Evolutionary conservation across 1,140 invertebrate genomes (phyloP).

Genomic region (Lutraria rhynchaena): DNA sequence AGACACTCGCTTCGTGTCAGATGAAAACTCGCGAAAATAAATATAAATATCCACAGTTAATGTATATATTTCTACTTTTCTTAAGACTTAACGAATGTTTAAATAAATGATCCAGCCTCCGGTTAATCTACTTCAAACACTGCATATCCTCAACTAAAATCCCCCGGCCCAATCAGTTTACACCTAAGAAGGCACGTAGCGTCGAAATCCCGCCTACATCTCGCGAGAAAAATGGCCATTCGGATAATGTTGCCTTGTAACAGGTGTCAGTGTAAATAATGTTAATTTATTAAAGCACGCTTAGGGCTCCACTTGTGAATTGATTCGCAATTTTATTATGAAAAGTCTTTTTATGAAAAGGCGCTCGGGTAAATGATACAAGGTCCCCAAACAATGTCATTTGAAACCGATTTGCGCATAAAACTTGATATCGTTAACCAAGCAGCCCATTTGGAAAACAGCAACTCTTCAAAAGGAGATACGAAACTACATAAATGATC

Average conservation of each 20-base stretch:
- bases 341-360: conserved; percentile 17
- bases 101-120: background rate
- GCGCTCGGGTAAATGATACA: conserved; percentile 21
- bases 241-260: conserved; percentile 29
- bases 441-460: background rate
- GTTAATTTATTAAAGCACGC: conserved; percentile 40
- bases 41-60: background rate
- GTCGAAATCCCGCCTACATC: conserved; percentile 41
- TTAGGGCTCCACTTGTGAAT: conserved; percentile 23
- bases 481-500: background rate
- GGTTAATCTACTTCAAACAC: background rate
- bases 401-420: background rate
- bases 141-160: conserved; percentile 4
- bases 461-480: background rate
- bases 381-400: background rate
- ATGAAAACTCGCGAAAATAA: background rate
- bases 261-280: conserved; percentile 48
- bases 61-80: background rate
- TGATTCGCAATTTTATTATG: conserved; percentile 24
- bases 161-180: conserved; percentile 12
- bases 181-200: background rate
- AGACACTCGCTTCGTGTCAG: conserved; percentile 3
- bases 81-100: background rate
- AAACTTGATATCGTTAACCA: conserved; percentile 4
- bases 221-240: conserved; percentile 13